A percentile compares a stretch with the other conserved stretches of the same genome.
Conservation (phyloP, 2,113 vertebrate species). For the Brienomyrus brachyistius region DNA sequence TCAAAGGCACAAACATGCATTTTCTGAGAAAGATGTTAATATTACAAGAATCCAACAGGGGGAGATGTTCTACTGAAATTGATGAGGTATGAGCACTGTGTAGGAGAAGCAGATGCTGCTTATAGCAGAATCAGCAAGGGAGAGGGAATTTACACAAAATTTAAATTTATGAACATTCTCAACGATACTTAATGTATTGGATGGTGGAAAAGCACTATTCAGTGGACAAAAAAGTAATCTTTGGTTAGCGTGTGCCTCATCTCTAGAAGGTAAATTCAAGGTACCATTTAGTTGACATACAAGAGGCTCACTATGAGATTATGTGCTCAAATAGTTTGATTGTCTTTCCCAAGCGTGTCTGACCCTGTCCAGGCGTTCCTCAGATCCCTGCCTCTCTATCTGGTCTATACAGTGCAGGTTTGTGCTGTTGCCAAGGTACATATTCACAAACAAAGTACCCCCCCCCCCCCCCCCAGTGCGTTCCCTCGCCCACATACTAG, state of each 20-base stretch:
- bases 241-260: background rate
- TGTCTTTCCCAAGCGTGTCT: background rate
- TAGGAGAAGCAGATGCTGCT: conserved; percentile 66
- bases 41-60: conserved; percentile 50
- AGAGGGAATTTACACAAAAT: background rate
- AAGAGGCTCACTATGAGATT: background rate
- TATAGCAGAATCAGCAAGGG: conserved; percentile 54
- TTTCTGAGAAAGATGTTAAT: conserved; percentile 51
- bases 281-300: background rate
- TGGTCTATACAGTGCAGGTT: background rate
- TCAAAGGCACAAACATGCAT: conserved; percentile 64
- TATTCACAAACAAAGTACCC: background rate
- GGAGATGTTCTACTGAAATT: conserved; percentile 60
- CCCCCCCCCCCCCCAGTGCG: too few species aligned
- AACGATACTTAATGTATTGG: background rate
- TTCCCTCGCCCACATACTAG: too few species aligned
- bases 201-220: background rate
- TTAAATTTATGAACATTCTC: background rate
- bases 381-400: background rate
- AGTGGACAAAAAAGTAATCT: background rate
- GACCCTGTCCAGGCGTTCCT: background rate
- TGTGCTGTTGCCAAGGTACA: conserved; percentile 2
- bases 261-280: background rate
- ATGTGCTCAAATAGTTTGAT: background rate
- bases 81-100: conserved; percentile 66